Evolutionary conservation across 2,113 vertebrate species (phyloP).

Genomic region (Loxodonta africana): DNA sequence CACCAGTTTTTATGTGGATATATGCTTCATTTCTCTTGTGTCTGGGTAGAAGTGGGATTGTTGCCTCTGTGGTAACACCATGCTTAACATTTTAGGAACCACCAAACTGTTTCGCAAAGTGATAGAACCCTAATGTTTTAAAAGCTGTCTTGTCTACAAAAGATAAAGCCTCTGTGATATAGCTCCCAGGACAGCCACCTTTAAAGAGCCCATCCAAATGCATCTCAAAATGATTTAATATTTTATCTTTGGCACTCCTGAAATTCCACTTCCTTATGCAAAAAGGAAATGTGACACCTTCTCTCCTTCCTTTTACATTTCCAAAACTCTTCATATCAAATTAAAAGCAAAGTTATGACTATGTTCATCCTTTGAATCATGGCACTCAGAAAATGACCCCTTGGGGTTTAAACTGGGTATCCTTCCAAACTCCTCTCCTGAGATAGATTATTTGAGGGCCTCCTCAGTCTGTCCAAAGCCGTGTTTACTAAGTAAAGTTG

Average conservation of each 20-base stretch:
- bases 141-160: neutral
- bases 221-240: neutral
- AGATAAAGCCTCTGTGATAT: neutral
- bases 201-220: neutral
- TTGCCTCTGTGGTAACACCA: neutral
- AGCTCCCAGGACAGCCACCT: neutral
- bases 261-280: neutral
- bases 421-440: neutral
- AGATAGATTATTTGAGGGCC: neutral
- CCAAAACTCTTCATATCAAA: neutral
- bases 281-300: neutral
- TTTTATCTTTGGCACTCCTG: neutral
- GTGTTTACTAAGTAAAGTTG: neutral
- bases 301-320: neutral
- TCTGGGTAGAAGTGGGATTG: neutral
- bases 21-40: neutral
- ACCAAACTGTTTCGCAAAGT: neutral
- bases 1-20: neutral
- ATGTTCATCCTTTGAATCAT: neutral
- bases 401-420: too few relatives aligned
- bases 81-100: neutral
- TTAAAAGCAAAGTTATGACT: neutral
- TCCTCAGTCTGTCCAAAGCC: neutral
- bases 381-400: neutral
- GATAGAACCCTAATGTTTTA: neutral